phyloP scores from a whole-genome alignment of 2,888 invertebrate genomes.

The Dynastes hyllus region DNA sequence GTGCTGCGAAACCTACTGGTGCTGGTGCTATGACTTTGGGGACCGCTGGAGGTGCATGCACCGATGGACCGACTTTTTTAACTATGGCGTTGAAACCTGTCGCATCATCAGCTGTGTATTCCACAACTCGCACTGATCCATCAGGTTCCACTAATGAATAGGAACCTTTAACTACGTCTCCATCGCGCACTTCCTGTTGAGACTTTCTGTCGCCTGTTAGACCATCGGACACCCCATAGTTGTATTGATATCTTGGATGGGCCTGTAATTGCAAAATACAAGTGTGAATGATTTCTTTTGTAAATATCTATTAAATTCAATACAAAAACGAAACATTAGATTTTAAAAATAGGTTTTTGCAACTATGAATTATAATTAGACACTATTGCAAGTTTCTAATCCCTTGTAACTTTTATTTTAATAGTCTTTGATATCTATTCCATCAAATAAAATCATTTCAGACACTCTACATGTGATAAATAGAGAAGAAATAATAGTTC shows the following conservation, averaged over 20 bases:
- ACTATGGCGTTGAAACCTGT: constrained; percentile 67
- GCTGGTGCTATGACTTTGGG: constrained; percentile 47
- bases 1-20: constrained; percentile 39
- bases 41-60: constrained; percentile 55
- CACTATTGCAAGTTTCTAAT: too few species aligned
- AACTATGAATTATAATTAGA: too few species aligned
- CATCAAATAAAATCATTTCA: too few species aligned
- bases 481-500: too few species aligned
- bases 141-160: constrained; percentile 71
- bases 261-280: constrained; percentile 68
- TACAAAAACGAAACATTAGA: too few species aligned
- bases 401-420: too few species aligned
- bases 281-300: too few species aligned
- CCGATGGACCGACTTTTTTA: constrained; percentile 64
- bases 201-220: constrained; percentile 77
- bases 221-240: constrained; percentile 77
- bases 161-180: constrained; percentile 75
- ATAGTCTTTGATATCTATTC: too few species aligned
- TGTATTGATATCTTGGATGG: constrained; percentile 76
- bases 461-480: too few species aligned
- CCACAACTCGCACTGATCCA: constrained; percentile 69
- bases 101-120: constrained; percentile 61
- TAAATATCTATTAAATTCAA: too few species aligned
- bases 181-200: constrained; percentile 77
- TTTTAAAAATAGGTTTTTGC: too few species aligned